Base-by-base conservation (phyloP, 2,888 invertebrate species). In the Heteropelma amictum region DNA sequence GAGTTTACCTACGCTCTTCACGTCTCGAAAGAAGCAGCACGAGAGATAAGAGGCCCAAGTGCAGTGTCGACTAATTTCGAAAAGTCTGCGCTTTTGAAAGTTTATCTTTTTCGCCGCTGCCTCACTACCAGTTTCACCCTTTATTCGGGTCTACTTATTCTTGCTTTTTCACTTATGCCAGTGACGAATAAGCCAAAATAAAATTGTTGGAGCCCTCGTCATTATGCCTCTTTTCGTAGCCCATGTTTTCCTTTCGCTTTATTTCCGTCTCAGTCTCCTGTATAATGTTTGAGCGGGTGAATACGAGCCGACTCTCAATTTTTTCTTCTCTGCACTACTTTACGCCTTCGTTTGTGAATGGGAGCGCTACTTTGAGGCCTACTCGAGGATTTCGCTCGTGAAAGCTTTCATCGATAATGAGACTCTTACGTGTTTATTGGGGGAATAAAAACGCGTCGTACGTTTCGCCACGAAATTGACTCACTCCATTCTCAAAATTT, bases 61-160 rank as follows among this genome's bases (percentile, higher is more conserved):
- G 40, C 51, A 51, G 63, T 51, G 63, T 51, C 51, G 63, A 51
- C 51, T 64, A 64, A 51, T 51, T 51, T 64, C 19, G 40, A 64
- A 64, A 64, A 64, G 38, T 51, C 63, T 38, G 40, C 21, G 51
- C 63, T 64, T 64, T 64, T 28, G 17, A 33, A 64, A 38, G 17
- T 64, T 40, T 35, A 30, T 64, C 23, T 51, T 1, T 35, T 61
- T 23, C 35, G 3, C 12, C 10, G 7, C n/a, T 2, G 4, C 23
- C 6, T 12, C 35, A 23, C 5, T 33, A 17, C 30, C 30, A 8
- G 17, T 26, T 17, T 14, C 10, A 28, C 38, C 14, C 40, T 26
- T 65, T 33, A 33, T 53, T n/a, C 6, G 21, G n/a, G 14, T 54
- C 6, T 51, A 26, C 3, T 17, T 51, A 35, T 64, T 26, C 47